Evolutionary conservation across 2,797 vertebrate species (phyloP).

Genomic region (Neosilurus hyrtlii): DNA sequence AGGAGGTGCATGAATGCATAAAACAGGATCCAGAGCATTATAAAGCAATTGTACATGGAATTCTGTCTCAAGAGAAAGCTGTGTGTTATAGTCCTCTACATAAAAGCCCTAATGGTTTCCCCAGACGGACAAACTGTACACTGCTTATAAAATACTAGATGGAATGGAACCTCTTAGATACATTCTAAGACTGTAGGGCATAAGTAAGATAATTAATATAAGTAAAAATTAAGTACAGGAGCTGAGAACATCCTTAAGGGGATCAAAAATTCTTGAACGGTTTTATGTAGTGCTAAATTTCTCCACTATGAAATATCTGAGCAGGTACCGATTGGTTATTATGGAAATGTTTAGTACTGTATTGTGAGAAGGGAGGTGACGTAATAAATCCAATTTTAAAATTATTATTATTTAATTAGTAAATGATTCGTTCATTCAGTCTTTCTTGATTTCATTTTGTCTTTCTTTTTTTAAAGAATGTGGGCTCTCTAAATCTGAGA

Average conservation of each 20-base stretch:
- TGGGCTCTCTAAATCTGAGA: not conserved
- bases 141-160: not conserved
- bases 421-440: no score
- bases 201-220: constrained; percentile 13
- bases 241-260: not conserved
- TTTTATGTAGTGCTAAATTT: not conserved
- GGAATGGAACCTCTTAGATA: not conserved
- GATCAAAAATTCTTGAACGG: not conserved
- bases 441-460: not conserved
- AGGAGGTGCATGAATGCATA: not conserved
- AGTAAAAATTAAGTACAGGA: not conserved
- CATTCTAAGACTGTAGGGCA: constrained; percentile 1
- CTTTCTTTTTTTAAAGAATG: not conserved
- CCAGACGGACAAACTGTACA: not conserved
- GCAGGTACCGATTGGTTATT: not conserved
- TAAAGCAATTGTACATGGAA: no score
- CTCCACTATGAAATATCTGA: not conserved
- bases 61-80: not conserved
- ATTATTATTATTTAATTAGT: no score
- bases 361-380: not conserved
- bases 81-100: not conserved
- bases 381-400: not conserved
- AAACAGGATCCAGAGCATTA: not conserved
- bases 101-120: not conserved
- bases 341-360: not conserved